Evolutionary conservation across 2,888 invertebrate genomes (phyloP), one percentile per base, ranked within the genome.

Genomic region (Heliconius aoede): DNA sequence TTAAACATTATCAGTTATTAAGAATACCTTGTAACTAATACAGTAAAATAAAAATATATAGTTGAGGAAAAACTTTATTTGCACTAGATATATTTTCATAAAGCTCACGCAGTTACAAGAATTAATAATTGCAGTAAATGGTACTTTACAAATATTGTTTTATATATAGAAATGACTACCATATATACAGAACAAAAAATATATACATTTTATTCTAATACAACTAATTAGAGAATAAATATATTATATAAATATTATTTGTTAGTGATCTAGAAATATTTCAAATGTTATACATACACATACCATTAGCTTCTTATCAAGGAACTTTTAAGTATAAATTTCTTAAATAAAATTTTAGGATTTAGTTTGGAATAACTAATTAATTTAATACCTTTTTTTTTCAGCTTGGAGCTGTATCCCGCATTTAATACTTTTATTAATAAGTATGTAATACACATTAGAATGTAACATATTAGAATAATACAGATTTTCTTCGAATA

Each of bases 41-140:
- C 13, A 60, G 26, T 26, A 60, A 58, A 60, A 60, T 60, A 26
- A 60, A 46, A 60, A 60, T 15, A 60, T 15, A 26, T 60, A 26
- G 26, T 55, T 32, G 51, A 69, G 69, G n/a, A 55, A 55, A 46
- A 55, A 30, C 7, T 69, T 55, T 69, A 69, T 69, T 69, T 55
- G 55, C 69, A 69, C 69, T 69, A 32, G 51, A 55, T 4, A 55
- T 15, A 55, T 55, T 55, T 51, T 69, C 32, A 55, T 69, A 55
- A 55, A n/a, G 69, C 55, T 55, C 51, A n/a, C 30, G 21, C n/a
- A 51, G 30, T 55, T 55, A 55, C 30, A 68, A n/a, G 11, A 51
- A 11, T 1, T n/a, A 69, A 30, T 51, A 21, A 55, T 69, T 30
- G 30, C 69, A 69, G 28, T 11, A n/a, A 51, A 30, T 69, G 30